Percentiles rank a stretch among this genome's conserved stretches.
These are phyloP conservation scores for Murina feae DNA, from an alignment of 2,113 vertebrate species.

Conservation along the genomic window DNA sequence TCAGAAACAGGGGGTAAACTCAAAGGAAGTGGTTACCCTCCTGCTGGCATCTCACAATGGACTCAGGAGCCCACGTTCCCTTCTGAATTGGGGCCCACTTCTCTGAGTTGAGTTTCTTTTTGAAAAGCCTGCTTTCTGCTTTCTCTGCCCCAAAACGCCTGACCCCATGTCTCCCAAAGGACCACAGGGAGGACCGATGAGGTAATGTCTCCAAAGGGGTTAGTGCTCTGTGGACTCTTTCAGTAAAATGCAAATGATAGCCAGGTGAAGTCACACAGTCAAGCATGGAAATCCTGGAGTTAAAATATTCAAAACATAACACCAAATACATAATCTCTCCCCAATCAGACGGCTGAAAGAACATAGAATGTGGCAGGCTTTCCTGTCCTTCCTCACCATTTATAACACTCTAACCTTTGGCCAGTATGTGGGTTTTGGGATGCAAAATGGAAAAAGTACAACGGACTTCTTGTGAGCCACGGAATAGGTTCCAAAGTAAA, in stretches of 20 bases:
- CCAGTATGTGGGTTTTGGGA: slow-evolving; percentile 21
- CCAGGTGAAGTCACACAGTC: slow-evolving; percentile 34
- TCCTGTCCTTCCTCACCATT: not conserved
- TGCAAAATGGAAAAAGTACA: slow-evolving; percentile 44
- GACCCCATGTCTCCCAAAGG: not conserved
- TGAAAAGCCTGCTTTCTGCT: not conserved
- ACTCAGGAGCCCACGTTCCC: not conserved
- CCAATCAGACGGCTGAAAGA: not conserved
- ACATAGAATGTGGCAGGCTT: not conserved
- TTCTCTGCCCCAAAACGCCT: not conserved
- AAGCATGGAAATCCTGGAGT: slow-evolving; percentile 5
- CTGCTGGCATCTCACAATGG: not conserved
- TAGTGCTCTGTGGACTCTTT: not conserved
- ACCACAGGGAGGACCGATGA: not conserved
- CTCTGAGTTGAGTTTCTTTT: not conserved
- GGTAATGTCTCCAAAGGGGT: slow-evolving; percentile 46
- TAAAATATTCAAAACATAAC: slow-evolving; percentile 5
- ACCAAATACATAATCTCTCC: not conserved
- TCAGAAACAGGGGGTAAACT: not conserved
- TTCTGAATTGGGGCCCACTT: not conserved
- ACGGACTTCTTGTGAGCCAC: not conserved
- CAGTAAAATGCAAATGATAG: slow-evolving; percentile 60
- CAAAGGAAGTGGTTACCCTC: not conserved
- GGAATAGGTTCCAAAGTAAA: slow-evolving; percentile 65
- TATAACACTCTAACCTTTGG: not conserved